phyloP scores from a whole-genome alignment of 2,113 vertebrate genomes.

The Connochaetes taurinus region DNA sequence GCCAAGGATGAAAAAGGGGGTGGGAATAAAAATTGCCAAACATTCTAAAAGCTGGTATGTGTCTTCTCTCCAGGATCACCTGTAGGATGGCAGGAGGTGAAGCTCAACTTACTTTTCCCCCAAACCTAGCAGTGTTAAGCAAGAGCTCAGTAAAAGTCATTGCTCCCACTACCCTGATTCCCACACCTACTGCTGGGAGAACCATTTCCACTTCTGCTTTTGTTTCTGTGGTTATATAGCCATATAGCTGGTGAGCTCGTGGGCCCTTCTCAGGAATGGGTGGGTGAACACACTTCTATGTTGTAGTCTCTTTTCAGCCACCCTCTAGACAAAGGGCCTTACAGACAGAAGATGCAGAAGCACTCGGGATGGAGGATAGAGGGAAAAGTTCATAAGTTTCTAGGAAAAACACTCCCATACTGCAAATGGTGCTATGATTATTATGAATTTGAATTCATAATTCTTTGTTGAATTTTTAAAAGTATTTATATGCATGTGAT shows the following conservation, averaged over 20 bases:
- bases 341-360: neutral
- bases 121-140: neutral
- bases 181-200: neutral
- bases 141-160: neutral
- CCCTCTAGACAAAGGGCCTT: neutral
- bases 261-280: neutral
- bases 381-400: neutral
- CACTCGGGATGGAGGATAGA: neutral
- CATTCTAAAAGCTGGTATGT: neutral
- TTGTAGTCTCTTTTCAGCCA: neutral
- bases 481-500: neutral
- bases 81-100: neutral
- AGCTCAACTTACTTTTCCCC: neutral
- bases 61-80: neutral
- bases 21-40: neutral
- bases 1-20: neutral
- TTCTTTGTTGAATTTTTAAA: neutral
- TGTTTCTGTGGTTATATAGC: too few relatives aligned
- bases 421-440: neutral
- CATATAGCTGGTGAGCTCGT: neutral
- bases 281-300: accelerated
- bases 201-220: neutral
- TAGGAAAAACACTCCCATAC: neutral
- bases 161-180: accelerated
- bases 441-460: neutral